Evolutionary conservation across 2,888 invertebrate genomes (phyloP).

Genomic region (Lithophane socia): DNA sequence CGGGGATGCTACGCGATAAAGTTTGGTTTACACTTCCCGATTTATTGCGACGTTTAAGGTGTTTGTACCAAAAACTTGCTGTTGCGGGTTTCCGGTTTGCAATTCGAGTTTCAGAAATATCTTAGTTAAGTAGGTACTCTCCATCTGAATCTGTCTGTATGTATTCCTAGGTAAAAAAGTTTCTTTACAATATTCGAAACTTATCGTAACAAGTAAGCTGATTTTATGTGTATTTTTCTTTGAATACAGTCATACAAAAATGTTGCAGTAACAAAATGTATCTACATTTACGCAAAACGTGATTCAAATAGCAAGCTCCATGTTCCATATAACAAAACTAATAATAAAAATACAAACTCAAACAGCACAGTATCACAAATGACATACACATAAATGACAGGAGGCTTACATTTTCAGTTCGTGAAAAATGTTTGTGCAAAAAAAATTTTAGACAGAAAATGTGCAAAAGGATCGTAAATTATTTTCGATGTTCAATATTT

Average conservation of each 20-base stretch:
- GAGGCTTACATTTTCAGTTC: conserved; percentile 27
- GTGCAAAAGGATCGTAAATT: conserved; percentile 1
- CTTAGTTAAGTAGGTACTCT: too few species aligned
- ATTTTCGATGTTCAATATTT: background rate
- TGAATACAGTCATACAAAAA: background rate
- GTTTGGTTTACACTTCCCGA: conserved; percentile 42
- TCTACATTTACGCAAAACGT: background rate
- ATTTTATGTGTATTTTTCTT: background rate
- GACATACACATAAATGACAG: conserved; percentile 7
- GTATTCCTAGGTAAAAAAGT: background rate
- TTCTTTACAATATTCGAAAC: background rate
- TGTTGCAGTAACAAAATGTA: background rate
- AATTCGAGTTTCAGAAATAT: conserved; percentile 3
- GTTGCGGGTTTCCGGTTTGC: background rate
- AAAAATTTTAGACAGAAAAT: background rate
- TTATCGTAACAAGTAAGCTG: background rate
- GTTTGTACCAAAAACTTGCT: conserved; percentile 19
- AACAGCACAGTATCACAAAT: conserved; percentile 1
- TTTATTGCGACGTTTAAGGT: conserved; percentile 45
- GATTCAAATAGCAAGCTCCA: background rate
- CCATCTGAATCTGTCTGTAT: too few species aligned
- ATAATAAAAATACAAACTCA: conserved; percentile 12
- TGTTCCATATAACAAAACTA: conserved; percentile 8
- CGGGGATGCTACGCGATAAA: conserved; percentile 30
- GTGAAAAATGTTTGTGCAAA: conserved; percentile 13